These are phyloP conservation scores for Caerostris extrusa DNA, from an alignment of 1,140 invertebrate genomes.

Conservation along the genomic window DNA sequence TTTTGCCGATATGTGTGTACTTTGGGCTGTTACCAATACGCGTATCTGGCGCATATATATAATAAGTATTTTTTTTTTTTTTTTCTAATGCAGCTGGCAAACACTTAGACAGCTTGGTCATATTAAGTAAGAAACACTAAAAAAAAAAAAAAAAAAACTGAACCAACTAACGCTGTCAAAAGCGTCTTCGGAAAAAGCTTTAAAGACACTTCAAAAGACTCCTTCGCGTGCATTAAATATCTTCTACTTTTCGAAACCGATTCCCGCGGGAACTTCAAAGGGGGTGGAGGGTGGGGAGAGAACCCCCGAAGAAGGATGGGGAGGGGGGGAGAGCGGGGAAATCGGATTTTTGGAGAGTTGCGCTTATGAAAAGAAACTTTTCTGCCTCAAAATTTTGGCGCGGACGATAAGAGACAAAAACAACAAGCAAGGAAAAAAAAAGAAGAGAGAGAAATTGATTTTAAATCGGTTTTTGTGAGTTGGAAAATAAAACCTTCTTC, in stretches of 20 bases:
- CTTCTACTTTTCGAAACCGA: neutral
- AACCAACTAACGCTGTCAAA: slow-evolving; percentile 27
- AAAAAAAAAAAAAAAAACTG: neutral
- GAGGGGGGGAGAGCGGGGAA: neutral
- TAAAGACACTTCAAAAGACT: slow-evolving; percentile 46
- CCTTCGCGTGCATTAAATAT: slow-evolving; percentile 14
- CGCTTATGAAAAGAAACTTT: slow-evolving; percentile 53
- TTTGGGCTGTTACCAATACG: too few species aligned
- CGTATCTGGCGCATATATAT: too few species aligned
- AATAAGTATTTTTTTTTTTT: too few species aligned
- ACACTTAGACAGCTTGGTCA: too few species aligned
- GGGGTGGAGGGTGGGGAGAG: neutral
- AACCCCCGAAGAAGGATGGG: neutral
- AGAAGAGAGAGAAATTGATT: slow-evolving; percentile 42
- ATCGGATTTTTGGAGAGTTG: slow-evolving; percentile 45
- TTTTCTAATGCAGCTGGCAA: too few species aligned
- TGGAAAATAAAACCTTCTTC: slow-evolving; percentile 40
- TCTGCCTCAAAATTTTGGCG: neutral
- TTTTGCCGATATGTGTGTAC: too few species aligned
- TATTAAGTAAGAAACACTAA: neutral
- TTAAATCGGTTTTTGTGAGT: slow-evolving; percentile 65
- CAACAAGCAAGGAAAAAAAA: slow-evolving; percentile 5
- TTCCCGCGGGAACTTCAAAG: slow-evolving; percentile 52
- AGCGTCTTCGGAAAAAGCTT: slow-evolving; percentile 40
- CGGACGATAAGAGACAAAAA: slow-evolving; percentile 40